A percentile compares a stretch with the other conserved stretches of the same genome.
phyloP scores from a whole-genome alignment of 2,797 vertebrate species.

The Channa striata region DNA sequence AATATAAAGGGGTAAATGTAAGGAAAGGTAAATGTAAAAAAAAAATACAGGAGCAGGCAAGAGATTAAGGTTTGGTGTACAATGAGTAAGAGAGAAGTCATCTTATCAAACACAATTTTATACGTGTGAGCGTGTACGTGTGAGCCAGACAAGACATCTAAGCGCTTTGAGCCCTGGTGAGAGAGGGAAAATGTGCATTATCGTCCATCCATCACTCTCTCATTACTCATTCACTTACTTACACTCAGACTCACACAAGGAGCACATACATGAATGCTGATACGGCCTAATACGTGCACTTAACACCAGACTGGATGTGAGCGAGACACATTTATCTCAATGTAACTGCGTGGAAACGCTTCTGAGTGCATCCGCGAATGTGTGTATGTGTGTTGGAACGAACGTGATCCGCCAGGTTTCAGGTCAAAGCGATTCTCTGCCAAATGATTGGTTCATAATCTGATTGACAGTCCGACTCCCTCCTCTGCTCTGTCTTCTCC shows the following conservation, averaged over 20 bases:
- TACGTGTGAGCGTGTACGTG: constrained; percentile 27
- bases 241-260: constrained; percentile 66
- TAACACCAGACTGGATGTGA: constrained; percentile 78
- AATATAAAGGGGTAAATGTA: constrained; percentile 33
- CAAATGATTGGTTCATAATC: constrained; percentile 83
- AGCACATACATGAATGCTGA: constrained; percentile 74
- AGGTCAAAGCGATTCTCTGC: constrained; percentile 79
- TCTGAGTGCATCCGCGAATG: constrained; percentile 71
- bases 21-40: constrained; percentile 36
- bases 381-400: constrained; percentile 43
- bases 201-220: constrained; percentile 79
- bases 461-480: constrained; percentile 78
- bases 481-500: constrained; percentile 54
- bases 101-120: constrained; percentile 48
- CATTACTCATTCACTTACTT: constrained; percentile 82
- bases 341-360: constrained; percentile 69
- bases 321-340: constrained; percentile 83
- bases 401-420: constrained; percentile 72
- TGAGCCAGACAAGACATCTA: constrained; percentile 66
- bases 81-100: constrained; percentile 28
- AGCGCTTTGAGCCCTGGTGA: constrained; percentile 58
- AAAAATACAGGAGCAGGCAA: constrained; percentile 13
- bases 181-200: constrained; percentile 80
- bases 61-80: constrained; percentile 36
- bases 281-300: constrained; percentile 78